Conservation (phyloP, 2,888 invertebrate genomes). For the Drosophila buzzatii region DNA sequence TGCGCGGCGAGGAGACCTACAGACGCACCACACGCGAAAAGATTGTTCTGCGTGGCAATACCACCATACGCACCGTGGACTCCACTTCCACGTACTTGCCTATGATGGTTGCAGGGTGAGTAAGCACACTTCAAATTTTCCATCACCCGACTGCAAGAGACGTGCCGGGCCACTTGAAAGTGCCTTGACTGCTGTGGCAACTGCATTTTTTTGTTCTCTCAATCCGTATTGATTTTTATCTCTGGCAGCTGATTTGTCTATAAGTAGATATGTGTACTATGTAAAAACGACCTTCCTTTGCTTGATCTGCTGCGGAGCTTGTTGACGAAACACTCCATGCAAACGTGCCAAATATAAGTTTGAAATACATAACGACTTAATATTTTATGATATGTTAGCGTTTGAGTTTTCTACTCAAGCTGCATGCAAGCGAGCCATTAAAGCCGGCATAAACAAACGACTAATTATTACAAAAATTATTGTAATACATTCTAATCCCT, state of each 20-base stretch:
- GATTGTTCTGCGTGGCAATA: slow-evolving; percentile 84
- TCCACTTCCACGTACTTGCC: slow-evolving; percentile 85
- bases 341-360: slow-evolving; percentile 6
- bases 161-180: slow-evolving; percentile 60
- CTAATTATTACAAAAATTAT: slow-evolving; percentile 58
- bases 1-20: slow-evolving; percentile 84
- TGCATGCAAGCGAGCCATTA: slow-evolving; percentile 67
- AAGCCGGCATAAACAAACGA: slow-evolving; percentile 47
- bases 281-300: slow-evolving; percentile 57
- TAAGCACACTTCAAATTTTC: slow-evolving; percentile 25
- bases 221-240: slow-evolving; percentile 73
- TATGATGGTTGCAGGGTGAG: slow-evolving; percentile 80
- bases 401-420: slow-evolving; percentile 5
- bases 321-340: slow-evolving; percentile 52
- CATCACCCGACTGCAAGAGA: slow-evolving; percentile 28
- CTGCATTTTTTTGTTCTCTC: slow-evolving; percentile 31
- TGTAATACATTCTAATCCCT: slow-evolving; percentile 29
- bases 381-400: slow-evolving; percentile 1
- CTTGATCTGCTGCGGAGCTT: slow-evolving; percentile 28
- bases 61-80: slow-evolving; percentile 85
- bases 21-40: slow-evolving; percentile 85
- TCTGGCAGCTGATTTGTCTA: slow-evolving; percentile 68
- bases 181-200: slow-evolving; percentile 48
- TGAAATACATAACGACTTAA: slow-evolving; percentile 3
- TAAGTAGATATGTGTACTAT: slow-evolving; percentile 35